Conservation (phyloP, 2,797 vertebrate genomes). For the Mastacembelus armatus region DNA sequence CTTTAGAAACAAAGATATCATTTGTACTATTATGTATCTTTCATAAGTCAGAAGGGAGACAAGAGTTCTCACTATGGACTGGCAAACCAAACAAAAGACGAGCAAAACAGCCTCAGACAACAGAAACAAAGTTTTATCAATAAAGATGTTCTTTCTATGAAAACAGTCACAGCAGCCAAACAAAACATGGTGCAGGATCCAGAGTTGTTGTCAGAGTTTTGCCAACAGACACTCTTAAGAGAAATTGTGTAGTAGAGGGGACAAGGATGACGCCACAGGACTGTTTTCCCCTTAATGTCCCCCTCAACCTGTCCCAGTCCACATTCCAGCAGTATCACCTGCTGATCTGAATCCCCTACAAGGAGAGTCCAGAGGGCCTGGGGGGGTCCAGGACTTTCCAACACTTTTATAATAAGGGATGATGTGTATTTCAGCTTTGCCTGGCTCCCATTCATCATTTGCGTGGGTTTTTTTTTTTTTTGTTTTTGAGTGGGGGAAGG, state of each 20-base stretch:
- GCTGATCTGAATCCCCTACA: slow-evolving; percentile 38
- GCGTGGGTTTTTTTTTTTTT: slow-evolving; percentile 31
- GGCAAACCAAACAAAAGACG: slow-evolving; percentile 75
- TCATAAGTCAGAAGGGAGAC: slow-evolving; percentile 61
- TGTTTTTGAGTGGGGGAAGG: slow-evolving; percentile 54
- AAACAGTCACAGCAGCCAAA: slow-evolving; percentile 76
- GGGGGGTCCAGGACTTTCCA: slow-evolving; percentile 37
- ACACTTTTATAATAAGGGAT: slow-evolving; percentile 61
- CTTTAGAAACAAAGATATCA: slow-evolving; percentile 52
- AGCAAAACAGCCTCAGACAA: slow-evolving; percentile 74
- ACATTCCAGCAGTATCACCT: slow-evolving; percentile 69
- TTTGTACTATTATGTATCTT: slow-evolving; percentile 56
- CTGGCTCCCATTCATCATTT: slow-evolving; percentile 56
- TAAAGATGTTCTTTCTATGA: slow-evolving; percentile 83
- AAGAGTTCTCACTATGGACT: slow-evolving; percentile 67
- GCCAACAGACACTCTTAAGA: slow-evolving; percentile 66
- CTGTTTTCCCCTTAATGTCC: slow-evolving; percentile 14
- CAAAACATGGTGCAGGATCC: slow-evolving; percentile 71
- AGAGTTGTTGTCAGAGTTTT: slow-evolving; percentile 62
- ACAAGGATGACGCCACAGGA: slow-evolving; percentile 56
- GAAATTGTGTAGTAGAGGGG: slow-evolving; percentile 55
- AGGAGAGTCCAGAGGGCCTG: slow-evolving; percentile 33
- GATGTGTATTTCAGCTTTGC: slow-evolving; percentile 61
- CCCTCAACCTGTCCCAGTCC: slow-evolving; percentile 64
- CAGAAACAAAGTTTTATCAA: slow-evolving; percentile 79